Evolutionary conservation across 2,888 invertebrate species (phyloP), one percentile per base, ranked within the genome.

Genomic region (Dorcus hopei): DNA sequence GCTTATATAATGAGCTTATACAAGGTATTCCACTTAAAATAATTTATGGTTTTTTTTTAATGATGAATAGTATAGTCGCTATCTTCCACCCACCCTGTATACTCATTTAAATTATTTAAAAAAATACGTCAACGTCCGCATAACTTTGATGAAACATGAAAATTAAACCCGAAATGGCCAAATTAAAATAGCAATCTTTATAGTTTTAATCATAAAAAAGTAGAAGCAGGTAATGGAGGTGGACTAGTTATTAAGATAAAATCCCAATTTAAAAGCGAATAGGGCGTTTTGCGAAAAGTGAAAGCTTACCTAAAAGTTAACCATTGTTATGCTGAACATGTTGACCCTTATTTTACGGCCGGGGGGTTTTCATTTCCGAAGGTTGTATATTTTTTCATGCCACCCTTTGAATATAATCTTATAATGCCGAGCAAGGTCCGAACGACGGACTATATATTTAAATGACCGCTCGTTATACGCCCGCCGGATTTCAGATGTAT

Each of bases 311-410:
- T 56, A 56, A 56, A 50, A 43, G 50, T 50, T 45, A 50, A 39
- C 43, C 55, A 71, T 75, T 75, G 74, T 74, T 70, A 72, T 72
- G 71, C 71, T 64, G 71, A 71, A 68, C 71, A 70, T 66, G 70
- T 67, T 67, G 63, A 68, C 70, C 72, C 72, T 70, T 65, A 65
- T 74, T 76, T 75, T 75, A 75, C 70, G 73, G 72, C 72, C 62
- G 26, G 63, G 70, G 69, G 71, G 54, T 70, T 73, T 74, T 72
- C 74, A 73, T 73, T 73, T 74, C 73, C 73, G 72, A 75, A 74
- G 75, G 74, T 73, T 74, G 71, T 74, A 73, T 73, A 72, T 72
- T 71, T 66, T 70, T 62, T 62, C 64, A 64, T 64, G 71, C 68
- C 65, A 69, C 68, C 69, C 74, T 73, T 74, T 73, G 74, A 71